Percentiles rank a stretch among this genome's conserved stretches.
Conservation (phyloP, 2,113 vertebrate species). For the cattle (Bos taurus) region ARS-UCD2.0 NC_037343.1:12041501-12042000, state of each 20-base stretch:
- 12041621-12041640: background rate
- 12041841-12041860: background rate
- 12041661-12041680: background rate
- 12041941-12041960: background rate
- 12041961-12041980: background rate
- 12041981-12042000: background rate
- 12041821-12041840: background rate
- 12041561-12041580: background rate
- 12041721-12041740: background rate
- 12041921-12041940: background rate
- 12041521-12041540: fast-evolving
- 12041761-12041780: too few relatives aligned
- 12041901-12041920: background rate
- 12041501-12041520: background rate
- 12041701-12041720: conserved; percentile 4
- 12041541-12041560: background rate
- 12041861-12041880: background rate
- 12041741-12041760: background rate
- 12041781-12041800: too few relatives aligned
- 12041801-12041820: too few relatives aligned
- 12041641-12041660: background rate
- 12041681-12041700: background rate
- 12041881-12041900: background rate
- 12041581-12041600: background rate
- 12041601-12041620: background rate